phyloP scores from a whole-genome alignment of 2,797 vertebrate species.

The Acanthis flammea region DNA sequence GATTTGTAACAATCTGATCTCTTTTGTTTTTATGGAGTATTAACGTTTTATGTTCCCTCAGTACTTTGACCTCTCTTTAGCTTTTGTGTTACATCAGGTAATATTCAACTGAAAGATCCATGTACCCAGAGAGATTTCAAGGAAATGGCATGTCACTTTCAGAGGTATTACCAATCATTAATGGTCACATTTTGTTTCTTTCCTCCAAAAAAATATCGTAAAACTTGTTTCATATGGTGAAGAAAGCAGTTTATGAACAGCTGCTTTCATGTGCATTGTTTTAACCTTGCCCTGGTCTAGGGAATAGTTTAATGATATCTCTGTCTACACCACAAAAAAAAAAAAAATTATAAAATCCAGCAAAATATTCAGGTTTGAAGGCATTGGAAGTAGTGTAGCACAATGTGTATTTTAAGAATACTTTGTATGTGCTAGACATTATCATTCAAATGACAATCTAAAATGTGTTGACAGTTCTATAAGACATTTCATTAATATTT shows the following conservation, averaged over 20 bases:
- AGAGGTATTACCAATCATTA: background rate
- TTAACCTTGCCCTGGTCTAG: background rate
- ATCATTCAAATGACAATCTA: background rate
- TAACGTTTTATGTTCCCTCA: background rate
- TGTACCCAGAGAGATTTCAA: background rate
- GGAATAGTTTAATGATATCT: background rate
- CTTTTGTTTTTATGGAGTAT: background rate
- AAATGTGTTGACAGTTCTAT: background rate
- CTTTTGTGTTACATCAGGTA: background rate
- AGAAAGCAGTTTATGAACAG: background rate
- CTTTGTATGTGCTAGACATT: background rate
- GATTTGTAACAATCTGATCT: background rate
- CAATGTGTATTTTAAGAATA: background rate
- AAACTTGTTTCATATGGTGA: background rate
- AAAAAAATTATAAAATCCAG: background rate
- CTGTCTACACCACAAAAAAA: background rate
- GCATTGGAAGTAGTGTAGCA: background rate
- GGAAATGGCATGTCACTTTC: background rate
- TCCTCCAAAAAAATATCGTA: background rate
- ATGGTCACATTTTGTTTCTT: background rate
- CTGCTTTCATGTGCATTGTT: background rate
- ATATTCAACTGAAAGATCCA: background rate
- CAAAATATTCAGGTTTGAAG: background rate
- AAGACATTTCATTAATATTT: background rate
- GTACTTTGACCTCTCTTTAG: background rate